Conservation (phyloP, 2,797 vertebrate species). For the Galago senegalensis region DNA sequence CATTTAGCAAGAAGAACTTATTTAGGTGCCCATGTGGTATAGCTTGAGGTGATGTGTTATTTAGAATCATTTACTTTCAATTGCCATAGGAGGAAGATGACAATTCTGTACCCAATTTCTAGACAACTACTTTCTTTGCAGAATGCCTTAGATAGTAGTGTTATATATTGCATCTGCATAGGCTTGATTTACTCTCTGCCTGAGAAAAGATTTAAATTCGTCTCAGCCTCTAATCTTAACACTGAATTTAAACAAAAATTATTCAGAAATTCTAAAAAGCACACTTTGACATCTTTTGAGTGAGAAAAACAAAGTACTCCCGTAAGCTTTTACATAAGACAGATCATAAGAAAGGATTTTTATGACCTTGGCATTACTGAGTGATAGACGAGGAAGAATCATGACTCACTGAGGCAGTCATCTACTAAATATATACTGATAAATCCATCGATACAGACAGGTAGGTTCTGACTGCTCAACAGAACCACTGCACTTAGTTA, state of each 20-base stretch:
- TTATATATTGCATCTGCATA: not conserved
- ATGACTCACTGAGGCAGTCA: slow-evolving; percentile 1
- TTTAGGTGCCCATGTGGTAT: not conserved
- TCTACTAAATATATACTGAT: not conserved
- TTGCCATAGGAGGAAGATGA: not conserved
- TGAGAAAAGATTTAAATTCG: slow-evolving; percentile 45
- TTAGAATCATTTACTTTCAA: not conserved
- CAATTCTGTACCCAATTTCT: not conserved
- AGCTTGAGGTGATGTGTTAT: not conserved
- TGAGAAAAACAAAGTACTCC: slow-evolving; percentile 34
- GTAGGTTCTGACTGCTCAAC: not conserved
- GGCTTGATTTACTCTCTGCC: slow-evolving; percentile 20
- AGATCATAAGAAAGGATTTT: not conserved
- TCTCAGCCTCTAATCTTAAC: slow-evolving; percentile 12
- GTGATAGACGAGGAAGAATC: not conserved
- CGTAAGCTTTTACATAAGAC: not conserved
- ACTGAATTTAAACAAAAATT: slow-evolving; percentile 55
- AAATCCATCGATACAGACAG: not conserved
- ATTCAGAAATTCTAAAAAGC: slow-evolving; percentile 55
- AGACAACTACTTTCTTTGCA: not conserved
- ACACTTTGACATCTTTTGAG: slow-evolving; percentile 30
- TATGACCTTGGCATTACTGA: slow-evolving; percentile 55
- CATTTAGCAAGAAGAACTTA: slow-evolving; percentile 33
- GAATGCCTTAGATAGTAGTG: not conserved
- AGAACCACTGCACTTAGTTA: not conserved